Evolutionary conservation across 2,888 invertebrate species (phyloP), one percentile per base, ranked within the genome.

Genomic region (Drosophila cognata): DNA sequence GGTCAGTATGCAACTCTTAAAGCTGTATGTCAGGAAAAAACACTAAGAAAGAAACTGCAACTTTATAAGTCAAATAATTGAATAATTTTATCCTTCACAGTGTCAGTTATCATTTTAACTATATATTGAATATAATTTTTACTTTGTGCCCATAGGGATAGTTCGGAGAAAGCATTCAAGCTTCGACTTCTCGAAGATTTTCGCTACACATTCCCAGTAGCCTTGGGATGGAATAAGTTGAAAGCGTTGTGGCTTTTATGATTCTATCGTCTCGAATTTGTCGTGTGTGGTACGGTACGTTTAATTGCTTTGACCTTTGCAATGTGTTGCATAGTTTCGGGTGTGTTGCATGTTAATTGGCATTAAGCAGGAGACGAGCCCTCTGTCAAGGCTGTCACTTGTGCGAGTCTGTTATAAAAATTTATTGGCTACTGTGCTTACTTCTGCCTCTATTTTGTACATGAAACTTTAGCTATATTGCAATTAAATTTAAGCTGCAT

Each of bases 271-370:
- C 71, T 71, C 53, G 36, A 46, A 59, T 57, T 68, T 74, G 35
- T 16, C 50, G 43, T 74, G 50, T 67, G 81, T 84, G 75, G 75
- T 79, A 79, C 77, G 75, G 75, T 79, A 79, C 77, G 73, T 85
- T 90, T 91, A 91, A 91, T 94, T 94, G 93, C 93, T 93, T 92
- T 92, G 87, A 88, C 87, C 90, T 88, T 84, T 86, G 76, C 55
- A 76, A 75, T 77, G 69, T 68, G 74, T 58, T 82, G 77, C 75
- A 89, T 67, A 89, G 80, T 77, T 80, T 80, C 31, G 71, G 85
- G 67, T 53, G 70, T 76, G 78, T 79, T 85, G 90, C 86, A 88
- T 88, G 86, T 87, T 87, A 87, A 87, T 87, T 90, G 90, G 90
- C 84, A 80, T 82, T 89, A 89, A 89, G 81, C 74, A 82, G 76